Evolutionary conservation across 2,113 vertebrate species (phyloP).

Genomic region (Paradoxurus hermaphroditus): DNA sequence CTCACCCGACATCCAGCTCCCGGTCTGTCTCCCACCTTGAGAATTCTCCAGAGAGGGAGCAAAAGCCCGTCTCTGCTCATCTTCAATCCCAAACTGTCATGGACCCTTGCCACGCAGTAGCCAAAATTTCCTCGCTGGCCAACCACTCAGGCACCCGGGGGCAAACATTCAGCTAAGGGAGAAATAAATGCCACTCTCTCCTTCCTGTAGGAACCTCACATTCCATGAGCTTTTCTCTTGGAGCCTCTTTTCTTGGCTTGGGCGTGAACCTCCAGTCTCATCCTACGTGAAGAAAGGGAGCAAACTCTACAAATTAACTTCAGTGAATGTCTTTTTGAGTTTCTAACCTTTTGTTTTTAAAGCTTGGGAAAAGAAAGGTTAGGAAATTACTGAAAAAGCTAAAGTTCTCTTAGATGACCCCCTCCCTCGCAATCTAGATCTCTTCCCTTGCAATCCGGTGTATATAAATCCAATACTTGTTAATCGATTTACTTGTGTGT

Average conservation of each 20-base stretch:
- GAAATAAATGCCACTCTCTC: background rate
- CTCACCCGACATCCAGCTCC: background rate
- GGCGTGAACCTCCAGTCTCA: background rate
- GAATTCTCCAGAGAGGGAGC: background rate
- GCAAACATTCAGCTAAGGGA: background rate
- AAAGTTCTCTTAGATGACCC: background rate
- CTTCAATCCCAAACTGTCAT: background rate
- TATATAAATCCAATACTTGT: background rate
- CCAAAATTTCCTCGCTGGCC: background rate
- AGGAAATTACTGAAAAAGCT: background rate
- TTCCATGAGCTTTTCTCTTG: background rate
- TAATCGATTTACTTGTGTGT: background rate
- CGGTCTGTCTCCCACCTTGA: background rate
- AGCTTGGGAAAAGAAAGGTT: background rate
- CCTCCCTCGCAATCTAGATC: background rate
- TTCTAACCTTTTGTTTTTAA: background rate
- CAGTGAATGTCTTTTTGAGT: background rate
- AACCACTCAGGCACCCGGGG: background rate
- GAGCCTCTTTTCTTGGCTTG: background rate
- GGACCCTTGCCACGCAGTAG: background rate
- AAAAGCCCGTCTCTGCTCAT: background rate
- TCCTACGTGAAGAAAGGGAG: background rate
- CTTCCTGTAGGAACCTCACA: background rate
- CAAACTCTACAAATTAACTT: background rate
- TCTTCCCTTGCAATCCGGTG: background rate